Evolutionary conservation across 2,797 vertebrate genomes (phyloP).

Genomic region (Notamacropus eugenii): DNA sequence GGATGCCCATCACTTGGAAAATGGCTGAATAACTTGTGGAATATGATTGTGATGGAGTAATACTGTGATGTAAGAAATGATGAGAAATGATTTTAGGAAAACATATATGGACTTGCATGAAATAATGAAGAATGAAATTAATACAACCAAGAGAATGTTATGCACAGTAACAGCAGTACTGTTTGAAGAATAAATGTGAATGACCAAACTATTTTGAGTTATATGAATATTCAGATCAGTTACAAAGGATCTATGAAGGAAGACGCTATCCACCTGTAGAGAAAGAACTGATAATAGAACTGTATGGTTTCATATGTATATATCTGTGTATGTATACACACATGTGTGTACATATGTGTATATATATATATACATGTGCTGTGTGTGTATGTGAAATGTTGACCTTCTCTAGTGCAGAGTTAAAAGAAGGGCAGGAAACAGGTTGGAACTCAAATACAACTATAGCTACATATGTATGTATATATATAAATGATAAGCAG

Average conservation of each 20-base stretch:
- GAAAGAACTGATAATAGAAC: neutral
- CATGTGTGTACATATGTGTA: too few species aligned
- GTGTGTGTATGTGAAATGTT: neutral
- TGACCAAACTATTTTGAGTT: neutral
- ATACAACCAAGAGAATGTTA: neutral
- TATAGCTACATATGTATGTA: too few species aligned
- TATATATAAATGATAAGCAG: too few species aligned
- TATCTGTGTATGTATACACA: too few species aligned
- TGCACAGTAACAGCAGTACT: neutral
- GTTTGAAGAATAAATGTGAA: neutral
- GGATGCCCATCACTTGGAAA: neutral
- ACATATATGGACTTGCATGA: neutral
- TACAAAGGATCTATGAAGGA: neutral
- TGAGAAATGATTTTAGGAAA: neutral
- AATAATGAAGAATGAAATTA: neutral
- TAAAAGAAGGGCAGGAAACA: neutral
- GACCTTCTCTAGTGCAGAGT: neutral
- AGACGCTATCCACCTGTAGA: neutral
- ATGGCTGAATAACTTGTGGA: neutral
- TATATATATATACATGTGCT: too few species aligned
- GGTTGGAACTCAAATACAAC: neutral
- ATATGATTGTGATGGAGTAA: neutral
- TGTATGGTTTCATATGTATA: neutral
- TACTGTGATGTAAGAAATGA: neutral
- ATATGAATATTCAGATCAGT: neutral